Conservation (phyloP, 2,113 vertebrate genomes). For the Cinclus mexicanus region DNA sequence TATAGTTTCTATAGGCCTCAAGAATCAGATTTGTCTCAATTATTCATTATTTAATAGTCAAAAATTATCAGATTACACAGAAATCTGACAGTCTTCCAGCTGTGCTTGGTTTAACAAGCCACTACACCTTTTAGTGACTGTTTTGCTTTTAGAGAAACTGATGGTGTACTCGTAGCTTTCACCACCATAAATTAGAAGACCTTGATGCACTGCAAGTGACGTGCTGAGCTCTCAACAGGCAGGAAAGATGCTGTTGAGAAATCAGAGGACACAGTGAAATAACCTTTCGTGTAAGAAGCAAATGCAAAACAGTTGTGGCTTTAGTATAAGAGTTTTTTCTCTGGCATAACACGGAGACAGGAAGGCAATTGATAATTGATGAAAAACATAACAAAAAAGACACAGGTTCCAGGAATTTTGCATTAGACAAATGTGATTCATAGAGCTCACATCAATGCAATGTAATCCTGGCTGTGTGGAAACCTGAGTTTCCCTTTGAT, state of each 20-base stretch:
- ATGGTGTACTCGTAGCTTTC: not conserved
- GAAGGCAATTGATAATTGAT: conserved; percentile 38
- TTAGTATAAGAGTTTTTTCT: conserved; percentile 40
- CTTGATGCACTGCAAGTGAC: not conserved
- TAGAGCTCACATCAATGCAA: not conserved
- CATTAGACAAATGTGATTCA: conserved; percentile 58
- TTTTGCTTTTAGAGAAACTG: not conserved
- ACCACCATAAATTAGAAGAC: not conserved
- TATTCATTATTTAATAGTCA: not conserved
- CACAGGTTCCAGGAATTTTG: conserved; percentile 54
- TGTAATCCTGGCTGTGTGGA: conserved; percentile 11
- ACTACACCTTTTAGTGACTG: not conserved
- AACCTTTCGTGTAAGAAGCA: conserved; percentile 37
- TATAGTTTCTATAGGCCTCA: not conserved
- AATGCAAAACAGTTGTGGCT: conserved; percentile 62
- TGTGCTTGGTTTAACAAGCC: not conserved
- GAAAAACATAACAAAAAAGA: conserved; percentile 51
- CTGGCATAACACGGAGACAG: conserved; percentile 43
- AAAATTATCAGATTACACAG: not conserved
- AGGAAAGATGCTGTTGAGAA: conserved; percentile 17
- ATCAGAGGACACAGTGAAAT: not conserved
- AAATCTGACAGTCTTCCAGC: not conserved
- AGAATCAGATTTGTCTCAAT: not conserved
- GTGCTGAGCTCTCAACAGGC: not conserved
- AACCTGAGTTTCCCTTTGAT: conserved; percentile 58